phyloP scores from a whole-genome alignment of 1,140 invertebrate genomes.

The Andricus grossulariae region DNA sequence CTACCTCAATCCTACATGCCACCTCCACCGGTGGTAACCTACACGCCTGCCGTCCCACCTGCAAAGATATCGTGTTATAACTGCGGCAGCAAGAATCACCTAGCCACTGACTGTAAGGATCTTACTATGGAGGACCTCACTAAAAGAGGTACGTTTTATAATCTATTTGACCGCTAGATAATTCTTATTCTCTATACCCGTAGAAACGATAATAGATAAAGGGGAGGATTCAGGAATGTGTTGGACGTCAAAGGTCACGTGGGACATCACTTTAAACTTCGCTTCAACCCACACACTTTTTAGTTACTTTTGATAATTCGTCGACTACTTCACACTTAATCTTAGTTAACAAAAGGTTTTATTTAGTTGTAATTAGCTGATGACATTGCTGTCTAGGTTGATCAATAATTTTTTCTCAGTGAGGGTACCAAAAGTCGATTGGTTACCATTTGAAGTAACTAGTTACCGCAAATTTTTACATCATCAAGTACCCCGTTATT shows the following conservation, averaged over 20 bases:
- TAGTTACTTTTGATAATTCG: neutral
- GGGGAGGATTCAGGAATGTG: constrained; percentile 52
- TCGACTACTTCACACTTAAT: too few relatives aligned
- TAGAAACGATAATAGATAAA: constrained; percentile 50
- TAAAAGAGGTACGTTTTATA: constrained; percentile 74
- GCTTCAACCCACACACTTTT: constrained; percentile 51
- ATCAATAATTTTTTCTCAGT: too few relatives aligned
- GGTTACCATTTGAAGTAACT: too few relatives aligned
- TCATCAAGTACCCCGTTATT: too few relatives aligned
- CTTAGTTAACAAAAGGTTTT: too few relatives aligned
- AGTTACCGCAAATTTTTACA: too few relatives aligned
- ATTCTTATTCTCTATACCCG: constrained; percentile 52
- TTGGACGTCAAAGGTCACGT: constrained; percentile 54
- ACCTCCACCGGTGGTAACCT: constrained; percentile 72
- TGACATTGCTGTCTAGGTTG: too few relatives aligned
- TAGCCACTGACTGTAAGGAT: constrained; percentile 89
- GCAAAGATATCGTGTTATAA: constrained; percentile 81
- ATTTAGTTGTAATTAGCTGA: too few relatives aligned
- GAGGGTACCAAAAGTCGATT: too few relatives aligned
- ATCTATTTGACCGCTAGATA: neutral
- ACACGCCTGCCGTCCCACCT: constrained; percentile 70
- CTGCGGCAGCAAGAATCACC: constrained; percentile 83
- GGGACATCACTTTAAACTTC: constrained; percentile 48
- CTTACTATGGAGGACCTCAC: constrained; percentile 92
- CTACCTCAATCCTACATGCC: constrained; percentile 73